These are phyloP conservation scores for Micronycteris hirsuta DNA, from an alignment of 2,113 vertebrate species.

Conservation along the genomic window DNA sequence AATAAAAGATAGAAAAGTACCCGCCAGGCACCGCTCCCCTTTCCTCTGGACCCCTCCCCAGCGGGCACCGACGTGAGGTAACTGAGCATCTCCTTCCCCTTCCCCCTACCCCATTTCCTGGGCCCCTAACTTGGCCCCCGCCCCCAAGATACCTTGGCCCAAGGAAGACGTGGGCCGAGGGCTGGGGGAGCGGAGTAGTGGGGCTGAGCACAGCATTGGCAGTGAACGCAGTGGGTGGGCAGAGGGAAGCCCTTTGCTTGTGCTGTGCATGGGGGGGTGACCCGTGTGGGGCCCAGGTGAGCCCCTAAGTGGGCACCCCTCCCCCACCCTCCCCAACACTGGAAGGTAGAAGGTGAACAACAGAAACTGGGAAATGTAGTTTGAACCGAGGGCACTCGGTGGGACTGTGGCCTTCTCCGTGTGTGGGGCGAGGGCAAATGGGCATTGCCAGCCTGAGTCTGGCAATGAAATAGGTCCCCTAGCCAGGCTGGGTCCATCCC, in stretches of 20 bases:
- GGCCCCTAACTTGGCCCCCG: constrained; percentile 7
- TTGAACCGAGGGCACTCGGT: not conserved
- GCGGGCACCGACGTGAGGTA: constrained; percentile 70
- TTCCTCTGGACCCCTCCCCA: constrained; percentile 10
- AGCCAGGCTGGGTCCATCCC: constrained; percentile 56
- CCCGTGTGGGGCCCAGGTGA: not conserved
- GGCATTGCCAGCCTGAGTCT: not conserved
- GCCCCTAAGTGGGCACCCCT: not conserved
- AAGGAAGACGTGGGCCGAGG: not conserved
- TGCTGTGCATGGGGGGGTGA: constrained; percentile 50
- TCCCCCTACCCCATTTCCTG: not conserved
- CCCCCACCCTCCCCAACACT: constrained; percentile 31
- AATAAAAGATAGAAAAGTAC: constrained; percentile 78
- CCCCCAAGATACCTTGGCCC: constrained; percentile 18
- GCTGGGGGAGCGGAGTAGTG: not conserved
- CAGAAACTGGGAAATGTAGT: constrained; percentile 50
- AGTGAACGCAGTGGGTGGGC: constrained; percentile 60
- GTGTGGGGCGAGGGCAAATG: not conserved
- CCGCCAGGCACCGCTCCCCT: constrained; percentile 50
- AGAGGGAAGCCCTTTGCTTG: constrained; percentile 67
- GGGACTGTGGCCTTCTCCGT: not conserved
- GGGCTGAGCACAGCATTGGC: constrained; percentile 64
- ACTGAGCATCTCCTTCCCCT: constrained; percentile 53
- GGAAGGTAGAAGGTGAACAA: constrained; percentile 44
- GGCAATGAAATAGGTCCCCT: constrained; percentile 46